Percentiles rank a stretch among this genome's conserved stretches.
These are phyloP conservation scores for Haliaeetus leucogaster DNA, from an alignment of 2,113 vertebrate species.

Conservation along the genomic window DNA sequence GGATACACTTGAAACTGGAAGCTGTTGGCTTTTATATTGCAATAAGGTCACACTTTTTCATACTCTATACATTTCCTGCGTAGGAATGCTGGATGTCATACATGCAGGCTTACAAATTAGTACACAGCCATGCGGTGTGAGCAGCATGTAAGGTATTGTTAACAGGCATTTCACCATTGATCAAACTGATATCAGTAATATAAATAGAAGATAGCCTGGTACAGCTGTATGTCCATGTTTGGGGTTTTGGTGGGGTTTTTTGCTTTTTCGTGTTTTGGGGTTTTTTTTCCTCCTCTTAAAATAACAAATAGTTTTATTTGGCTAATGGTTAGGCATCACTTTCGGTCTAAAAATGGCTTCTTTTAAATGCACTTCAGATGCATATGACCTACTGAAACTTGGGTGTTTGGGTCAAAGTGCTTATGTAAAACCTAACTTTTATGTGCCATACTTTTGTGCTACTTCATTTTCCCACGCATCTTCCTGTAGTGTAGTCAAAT, in stretches of 20 bases:
- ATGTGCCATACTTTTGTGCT: background rate
- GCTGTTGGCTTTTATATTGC: background rate
- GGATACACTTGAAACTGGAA: background rate
- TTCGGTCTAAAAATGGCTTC: background rate
- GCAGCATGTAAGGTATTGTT: background rate
- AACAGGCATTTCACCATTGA: background rate
- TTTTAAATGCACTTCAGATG: background rate
- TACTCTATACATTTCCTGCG: fast-evolving
- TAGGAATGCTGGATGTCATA: background rate
- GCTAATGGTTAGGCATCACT: background rate
- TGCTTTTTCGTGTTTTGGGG: background rate
- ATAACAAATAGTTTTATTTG: background rate
- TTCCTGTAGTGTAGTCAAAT: background rate
- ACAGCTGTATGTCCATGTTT: background rate
- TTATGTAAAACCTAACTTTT: background rate
- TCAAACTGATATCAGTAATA: background rate
- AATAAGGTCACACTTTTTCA: background rate
- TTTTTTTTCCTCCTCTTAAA: background rate
- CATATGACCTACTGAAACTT: background rate
- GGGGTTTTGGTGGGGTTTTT: background rate
- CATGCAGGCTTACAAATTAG: background rate
- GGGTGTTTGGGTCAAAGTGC: background rate
- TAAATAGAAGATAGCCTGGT: background rate
- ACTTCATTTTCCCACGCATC: background rate
- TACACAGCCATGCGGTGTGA: background rate